Base-by-base conservation (phyloP, 2,888 invertebrate species). In the Amblyjoppa fuscipennis region DNA sequence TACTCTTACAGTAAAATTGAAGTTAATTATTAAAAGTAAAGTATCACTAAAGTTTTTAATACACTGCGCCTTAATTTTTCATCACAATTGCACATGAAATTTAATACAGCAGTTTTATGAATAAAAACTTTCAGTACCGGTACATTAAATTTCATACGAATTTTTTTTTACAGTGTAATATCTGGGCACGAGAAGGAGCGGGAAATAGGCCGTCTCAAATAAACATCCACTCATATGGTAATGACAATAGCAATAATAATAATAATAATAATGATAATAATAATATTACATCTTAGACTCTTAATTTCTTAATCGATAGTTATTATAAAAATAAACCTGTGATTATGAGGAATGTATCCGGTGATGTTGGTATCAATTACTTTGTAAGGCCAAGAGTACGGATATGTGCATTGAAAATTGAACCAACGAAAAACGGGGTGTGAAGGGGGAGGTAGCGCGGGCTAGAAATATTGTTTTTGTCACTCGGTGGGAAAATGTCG, bases 311-410 rank as follows among this genome's bases (percentile, higher is more conserved):
- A 76, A 51, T 69, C n/a, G 68, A 69, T 79, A 78, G 83, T 89
- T 88, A 83, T 90, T 91, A 91, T 86, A 91, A 91, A 91, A 91
- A 91, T 91, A 90, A 89, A 89, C 86, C 85, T 89, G 87, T 87
- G 84, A 73, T 87, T 69, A 82, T 88, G 81, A 88, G 87, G 87
- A 89, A 89, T 90, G 89, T 87, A 82, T 87, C 34, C 81, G 82
- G 69, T 64, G 77, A 0, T 64, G 16, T 64, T 64, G 13, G 20
- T 64, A 64, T 64, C 13, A 64, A 64, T 16, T 64, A 78, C 45
- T 41, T n/a, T 76, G 75, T 80, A 87, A 80, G 77, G 79, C 78
- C 83, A 70, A 81, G 79, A 61, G n/a, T 71, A 45, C 68, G 71
- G 85, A 86, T 83, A 80, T 85, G 83, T 85, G 83, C 76, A 59